These are phyloP conservation scores for Protosalanx chinensis DNA, from an alignment of 2,797 vertebrate species.

Conservation along the genomic window DNA sequence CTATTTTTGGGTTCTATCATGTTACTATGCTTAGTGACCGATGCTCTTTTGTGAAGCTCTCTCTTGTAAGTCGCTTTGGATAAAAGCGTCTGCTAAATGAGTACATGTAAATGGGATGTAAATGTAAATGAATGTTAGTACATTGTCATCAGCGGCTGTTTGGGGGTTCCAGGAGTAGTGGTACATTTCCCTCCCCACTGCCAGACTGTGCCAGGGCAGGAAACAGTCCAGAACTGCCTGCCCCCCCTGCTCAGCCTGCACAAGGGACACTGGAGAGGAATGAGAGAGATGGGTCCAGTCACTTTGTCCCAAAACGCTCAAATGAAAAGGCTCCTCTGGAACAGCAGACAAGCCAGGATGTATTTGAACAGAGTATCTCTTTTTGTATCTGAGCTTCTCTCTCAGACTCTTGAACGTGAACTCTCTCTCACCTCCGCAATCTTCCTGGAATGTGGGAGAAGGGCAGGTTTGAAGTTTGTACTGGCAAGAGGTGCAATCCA, in stretches of 20 bases:
- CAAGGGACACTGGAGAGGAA: slow-evolving; percentile 35
- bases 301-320: too few relatives aligned
- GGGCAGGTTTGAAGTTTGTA: slow-evolving; percentile 61
- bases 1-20: too few relatives aligned
- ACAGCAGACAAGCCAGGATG: neutral
- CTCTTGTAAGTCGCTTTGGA: too few relatives aligned
- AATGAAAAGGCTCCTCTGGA: neutral
- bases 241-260: slow-evolving; percentile 62
- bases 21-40: too few relatives aligned
- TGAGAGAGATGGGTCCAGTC: neutral
- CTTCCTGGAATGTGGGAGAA: slow-evolving; percentile 46
- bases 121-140: slow-evolving; percentile 15
- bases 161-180: slow-evolving; percentile 62
- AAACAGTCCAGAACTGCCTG: slow-evolving; percentile 71
- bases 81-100: too few relatives aligned
- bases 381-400: too few relatives aligned
- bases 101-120: too few relatives aligned
- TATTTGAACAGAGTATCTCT: too few relatives aligned
- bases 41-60: too few relatives aligned
- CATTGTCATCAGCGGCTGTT: slow-evolving; percentile 29
- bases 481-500: slow-evolving; percentile 67
- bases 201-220: slow-evolving; percentile 68
- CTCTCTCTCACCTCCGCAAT: slow-evolving; percentile 60
- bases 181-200: slow-evolving; percentile 59
- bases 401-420: neutral